These are phyloP conservation scores for Sepiola atlantica DNA, from an alignment of 2,888 invertebrate species.

Conservation along the genomic window DNA sequence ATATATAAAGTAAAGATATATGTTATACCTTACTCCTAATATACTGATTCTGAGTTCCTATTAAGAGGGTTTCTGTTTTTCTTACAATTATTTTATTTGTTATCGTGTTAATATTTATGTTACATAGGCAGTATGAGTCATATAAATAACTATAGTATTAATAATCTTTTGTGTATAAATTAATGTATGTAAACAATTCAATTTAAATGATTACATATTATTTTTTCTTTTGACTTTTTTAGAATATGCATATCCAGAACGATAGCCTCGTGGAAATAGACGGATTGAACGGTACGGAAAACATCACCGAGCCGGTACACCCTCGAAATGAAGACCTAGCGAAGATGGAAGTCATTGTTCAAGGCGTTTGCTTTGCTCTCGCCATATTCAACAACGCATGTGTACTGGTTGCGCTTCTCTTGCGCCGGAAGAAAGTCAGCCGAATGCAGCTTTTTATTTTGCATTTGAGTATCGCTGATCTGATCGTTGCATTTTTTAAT, in stretches of 20 bases:
- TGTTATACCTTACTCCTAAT: not conserved
- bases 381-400: slow-evolving; percentile 68
- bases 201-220: not conserved
- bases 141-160: not conserved
- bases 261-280: not conserved
- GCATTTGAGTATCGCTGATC: slow-evolving; percentile 82
- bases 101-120: not conserved
- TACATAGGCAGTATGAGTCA: not conserved
- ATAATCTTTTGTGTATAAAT: not conserved
- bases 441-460: slow-evolving; percentile 84
- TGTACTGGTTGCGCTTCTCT: slow-evolving; percentile 64
- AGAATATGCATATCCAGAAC: not conserved
- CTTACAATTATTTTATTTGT: not conserved
- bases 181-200: not conserved
- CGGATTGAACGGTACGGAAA: not conserved
- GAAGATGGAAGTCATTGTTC: slow-evolving; percentile 73
- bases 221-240: not conserved
- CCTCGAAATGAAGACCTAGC: slow-evolving; percentile 78
- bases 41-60: not conserved
- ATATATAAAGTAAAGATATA: not conserved
- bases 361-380: slow-evolving; percentile 62
- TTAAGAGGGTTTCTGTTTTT: not conserved
- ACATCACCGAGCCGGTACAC: not conserved
- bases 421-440: slow-evolving; percentile 77
- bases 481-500: slow-evolving; percentile 82